Conservation (phyloP, 1,140 invertebrate genomes). For the Periplaneta americana region DNA sequence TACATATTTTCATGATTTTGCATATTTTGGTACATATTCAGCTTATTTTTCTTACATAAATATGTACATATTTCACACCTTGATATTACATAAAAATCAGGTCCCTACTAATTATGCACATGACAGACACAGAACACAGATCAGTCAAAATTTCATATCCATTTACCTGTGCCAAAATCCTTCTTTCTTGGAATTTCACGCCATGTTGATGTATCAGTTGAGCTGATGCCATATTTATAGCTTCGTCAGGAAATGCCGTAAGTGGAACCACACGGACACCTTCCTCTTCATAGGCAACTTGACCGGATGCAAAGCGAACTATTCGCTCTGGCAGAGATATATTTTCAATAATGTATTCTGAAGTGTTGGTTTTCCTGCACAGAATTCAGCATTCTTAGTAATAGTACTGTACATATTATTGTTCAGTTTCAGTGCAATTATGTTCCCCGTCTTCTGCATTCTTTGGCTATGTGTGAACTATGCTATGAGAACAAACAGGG, state of each 20-base stretch:
- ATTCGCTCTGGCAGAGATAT: conserved; percentile 44
- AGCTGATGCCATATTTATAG: conserved; percentile 46
- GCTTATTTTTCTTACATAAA: neutral
- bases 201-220: conserved; percentile 40
- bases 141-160: neutral
- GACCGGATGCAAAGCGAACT: conserved; percentile 42
- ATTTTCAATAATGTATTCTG: conserved; percentile 42
- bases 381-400: no score
- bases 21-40: neutral
- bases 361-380: conserved; percentile 37
- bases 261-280: conserved; percentile 41
- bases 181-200: conserved; percentile 33
- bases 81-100: neutral
- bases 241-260: conserved; percentile 45
- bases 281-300: conserved; percentile 48
- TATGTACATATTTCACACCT: neutral
- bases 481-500: no score
- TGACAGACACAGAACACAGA: no score
- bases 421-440: no score
- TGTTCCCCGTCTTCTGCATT: no score
- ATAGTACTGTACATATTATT: no score
- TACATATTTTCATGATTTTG: neutral
- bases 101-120: neutral
- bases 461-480: no score
- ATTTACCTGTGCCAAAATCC: conserved; percentile 39